Conservation (phyloP, 1,140 invertebrate genomes). For the Sycophila sp. region DNA sequence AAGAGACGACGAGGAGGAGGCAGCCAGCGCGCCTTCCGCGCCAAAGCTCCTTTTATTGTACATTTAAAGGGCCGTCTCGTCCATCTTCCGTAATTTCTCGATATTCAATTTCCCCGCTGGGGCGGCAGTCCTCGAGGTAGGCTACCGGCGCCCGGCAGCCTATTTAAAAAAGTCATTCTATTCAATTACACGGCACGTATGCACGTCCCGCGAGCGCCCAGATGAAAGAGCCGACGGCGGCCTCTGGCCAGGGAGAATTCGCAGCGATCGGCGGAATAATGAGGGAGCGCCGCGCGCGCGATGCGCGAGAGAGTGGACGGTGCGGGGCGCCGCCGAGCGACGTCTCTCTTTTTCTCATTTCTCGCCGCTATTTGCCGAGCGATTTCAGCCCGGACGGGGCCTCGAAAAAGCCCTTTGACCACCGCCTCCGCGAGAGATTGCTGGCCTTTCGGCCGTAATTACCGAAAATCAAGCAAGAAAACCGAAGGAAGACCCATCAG, state of each 20-base stretch:
- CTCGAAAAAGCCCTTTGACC: background rate
- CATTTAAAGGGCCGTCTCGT: slow-evolving; percentile 24
- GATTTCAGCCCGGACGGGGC: background rate
- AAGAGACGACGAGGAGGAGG: slow-evolving; percentile 19
- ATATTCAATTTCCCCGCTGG: slow-evolving; percentile 24
- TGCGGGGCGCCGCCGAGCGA: background rate
- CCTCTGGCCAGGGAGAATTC: background rate
- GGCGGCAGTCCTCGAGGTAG: background rate
- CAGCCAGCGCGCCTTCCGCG: slow-evolving; percentile 31
- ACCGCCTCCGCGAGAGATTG: background rate
- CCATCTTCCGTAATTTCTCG: slow-evolving; percentile 24
- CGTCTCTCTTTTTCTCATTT: background rate
- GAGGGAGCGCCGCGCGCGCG: background rate
- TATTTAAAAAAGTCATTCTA: slow-evolving; percentile 31
- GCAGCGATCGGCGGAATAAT: slow-evolving; percentile 15
- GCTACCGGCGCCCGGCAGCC: background rate
- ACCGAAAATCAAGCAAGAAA: slow-evolving; percentile 15
- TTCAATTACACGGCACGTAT: slow-evolving; percentile 9
- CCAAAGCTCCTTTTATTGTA: slow-evolving; percentile 25
- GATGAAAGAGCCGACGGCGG: background rate
- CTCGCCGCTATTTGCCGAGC: background rate
- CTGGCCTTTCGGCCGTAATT: background rate
- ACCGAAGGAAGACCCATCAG: too few relatives aligned
- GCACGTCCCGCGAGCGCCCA: background rate
- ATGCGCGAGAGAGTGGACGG: background rate